phyloP scores from a whole-genome alignment of 23 tunicate genomes.

The Oikopleura vanhoeffeni region DNA sequence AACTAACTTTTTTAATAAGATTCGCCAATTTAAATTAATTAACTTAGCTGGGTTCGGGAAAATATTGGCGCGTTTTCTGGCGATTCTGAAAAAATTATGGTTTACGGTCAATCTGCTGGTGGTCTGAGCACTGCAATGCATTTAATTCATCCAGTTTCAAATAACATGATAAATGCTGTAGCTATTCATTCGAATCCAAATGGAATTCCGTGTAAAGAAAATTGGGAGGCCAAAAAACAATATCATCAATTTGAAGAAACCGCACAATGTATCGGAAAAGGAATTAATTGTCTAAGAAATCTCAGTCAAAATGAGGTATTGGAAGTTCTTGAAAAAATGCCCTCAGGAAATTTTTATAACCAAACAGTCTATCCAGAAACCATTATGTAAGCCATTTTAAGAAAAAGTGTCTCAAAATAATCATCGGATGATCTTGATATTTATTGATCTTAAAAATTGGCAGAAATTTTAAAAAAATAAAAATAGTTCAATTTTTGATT shows the following conservation, averaged over 20 bases:
- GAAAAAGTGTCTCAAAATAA: too few relatives aligned
- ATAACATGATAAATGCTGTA: neutral
- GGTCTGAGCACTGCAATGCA: neutral
- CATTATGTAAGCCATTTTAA: too few relatives aligned
- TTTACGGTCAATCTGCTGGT: neutral
- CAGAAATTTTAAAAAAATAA: too few relatives aligned
- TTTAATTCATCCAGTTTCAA: neutral
- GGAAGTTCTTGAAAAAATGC: too few relatives aligned
- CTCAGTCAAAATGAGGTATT: neutral
- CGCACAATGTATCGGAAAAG: neutral
- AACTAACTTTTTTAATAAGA: too few relatives aligned
- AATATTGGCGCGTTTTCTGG: neutral
- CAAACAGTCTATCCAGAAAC: too few relatives aligned
- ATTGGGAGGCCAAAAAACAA: slow-evolving; percentile 3
- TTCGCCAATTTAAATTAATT: too few relatives aligned
- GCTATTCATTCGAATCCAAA: neutral
- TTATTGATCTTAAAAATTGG: too few relatives aligned
- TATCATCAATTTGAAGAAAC: neutral
- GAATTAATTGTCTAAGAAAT: neutral
- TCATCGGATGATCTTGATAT: too few relatives aligned
- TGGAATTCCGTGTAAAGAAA: neutral
- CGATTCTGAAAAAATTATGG: neutral
- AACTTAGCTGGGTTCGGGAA: slow-evolving; percentile 14
- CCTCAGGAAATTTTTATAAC: too few relatives aligned
- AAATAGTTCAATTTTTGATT: too few relatives aligned